These are phyloP conservation scores for Synergus itoensis DNA, from an alignment of 2,888 invertebrate species.

Conservation along the genomic window DNA sequence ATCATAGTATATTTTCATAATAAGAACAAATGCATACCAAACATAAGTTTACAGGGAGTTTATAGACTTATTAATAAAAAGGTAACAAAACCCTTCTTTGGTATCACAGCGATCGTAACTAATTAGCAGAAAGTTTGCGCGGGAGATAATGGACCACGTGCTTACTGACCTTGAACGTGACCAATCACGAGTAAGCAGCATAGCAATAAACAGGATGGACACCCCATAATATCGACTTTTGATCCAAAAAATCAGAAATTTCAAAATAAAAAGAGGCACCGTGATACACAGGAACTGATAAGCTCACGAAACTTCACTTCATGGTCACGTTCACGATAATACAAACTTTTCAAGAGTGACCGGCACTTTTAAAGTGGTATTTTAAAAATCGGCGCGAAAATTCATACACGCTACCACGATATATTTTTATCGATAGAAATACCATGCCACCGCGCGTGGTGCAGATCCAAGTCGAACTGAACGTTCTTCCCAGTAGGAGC, in stretches of 20 bases:
- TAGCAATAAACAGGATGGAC: constrained; percentile 44
- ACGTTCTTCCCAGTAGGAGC: constrained; percentile 52
- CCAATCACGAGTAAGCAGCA: constrained; percentile 47
- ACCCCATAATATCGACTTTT: constrained; percentile 45
- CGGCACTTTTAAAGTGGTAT: background rate
- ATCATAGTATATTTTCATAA: no score
- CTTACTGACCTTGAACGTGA: constrained; percentile 53
- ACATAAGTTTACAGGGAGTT: background rate
- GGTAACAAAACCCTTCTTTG: background rate
- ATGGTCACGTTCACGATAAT: background rate
- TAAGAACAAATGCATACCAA: background rate
- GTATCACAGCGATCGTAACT: background rate
- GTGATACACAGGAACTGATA: background rate
- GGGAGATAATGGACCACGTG: constrained; percentile 23
- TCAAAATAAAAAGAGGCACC: background rate
- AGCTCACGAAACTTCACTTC: constrained; percentile 1
- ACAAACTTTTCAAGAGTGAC: background rate
- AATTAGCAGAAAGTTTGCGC: background rate
- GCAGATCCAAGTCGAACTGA: constrained; percentile 60
- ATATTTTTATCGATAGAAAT: background rate
- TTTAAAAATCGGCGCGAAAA: constrained; percentile 28
- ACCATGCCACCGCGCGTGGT: constrained; percentile 55
- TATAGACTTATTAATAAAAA: background rate
- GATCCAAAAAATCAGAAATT: background rate
- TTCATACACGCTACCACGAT: background rate